Percentiles rank a stretch among this genome's conserved stretches.
These are phyloP conservation scores for Limnephilus marmoratus DNA, from an alignment of 2,888 invertebrate genomes.

Conservation along the genomic window DNA sequence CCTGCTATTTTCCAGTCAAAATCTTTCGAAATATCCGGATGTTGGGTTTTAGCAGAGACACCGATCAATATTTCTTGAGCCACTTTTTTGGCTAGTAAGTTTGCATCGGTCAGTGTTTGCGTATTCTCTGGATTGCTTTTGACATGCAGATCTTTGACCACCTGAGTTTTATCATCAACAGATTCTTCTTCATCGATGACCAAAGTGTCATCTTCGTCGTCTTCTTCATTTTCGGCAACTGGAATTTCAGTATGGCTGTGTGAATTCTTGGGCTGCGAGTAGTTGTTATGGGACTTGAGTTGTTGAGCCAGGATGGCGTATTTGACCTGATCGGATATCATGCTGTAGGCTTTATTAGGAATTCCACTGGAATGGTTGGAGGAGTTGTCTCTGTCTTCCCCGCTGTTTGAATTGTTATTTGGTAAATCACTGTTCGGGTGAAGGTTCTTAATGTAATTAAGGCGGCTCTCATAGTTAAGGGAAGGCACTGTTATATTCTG, in stretches of 20 bases:
- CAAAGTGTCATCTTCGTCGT: slow-evolving; percentile 82
- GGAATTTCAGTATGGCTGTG: slow-evolving; percentile 75
- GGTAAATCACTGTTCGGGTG: slow-evolving; percentile 42
- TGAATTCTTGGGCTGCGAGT: slow-evolving; percentile 68
- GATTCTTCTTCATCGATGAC: slow-evolving; percentile 83
- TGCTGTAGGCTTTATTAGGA: slow-evolving; percentile 56
- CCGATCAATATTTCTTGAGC: slow-evolving; percentile 79
- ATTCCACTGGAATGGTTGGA: slow-evolving; percentile 23
- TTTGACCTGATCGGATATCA: slow-evolving; percentile 82
- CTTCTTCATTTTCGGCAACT: slow-evolving; percentile 80
- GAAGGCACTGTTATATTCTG: slow-evolving; percentile 65
- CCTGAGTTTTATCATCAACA: slow-evolving; percentile 68
- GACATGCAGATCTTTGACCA: slow-evolving; percentile 59
- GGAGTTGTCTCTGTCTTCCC: slow-evolving; percentile 39
- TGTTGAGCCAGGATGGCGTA: slow-evolving; percentile 89
- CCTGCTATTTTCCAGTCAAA: slow-evolving; percentile 78
- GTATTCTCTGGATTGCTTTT: slow-evolving; percentile 28
- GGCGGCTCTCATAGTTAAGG: slow-evolving; percentile 58
- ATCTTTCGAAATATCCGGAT: slow-evolving; percentile 75
- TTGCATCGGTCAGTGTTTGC: slow-evolving; percentile 57
- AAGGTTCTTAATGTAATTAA: slow-evolving; percentile 61
- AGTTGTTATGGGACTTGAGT: slow-evolving; percentile 78
- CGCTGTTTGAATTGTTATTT: slow-evolving; percentile 26
- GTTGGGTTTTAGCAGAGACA: slow-evolving; percentile 71
- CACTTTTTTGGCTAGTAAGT: slow-evolving; percentile 75